Percentiles rank a stretch among this genome's conserved stretches.
Conservation (phyloP, 1,140 invertebrate species). For the Laodelphax striatellus region DNA sequence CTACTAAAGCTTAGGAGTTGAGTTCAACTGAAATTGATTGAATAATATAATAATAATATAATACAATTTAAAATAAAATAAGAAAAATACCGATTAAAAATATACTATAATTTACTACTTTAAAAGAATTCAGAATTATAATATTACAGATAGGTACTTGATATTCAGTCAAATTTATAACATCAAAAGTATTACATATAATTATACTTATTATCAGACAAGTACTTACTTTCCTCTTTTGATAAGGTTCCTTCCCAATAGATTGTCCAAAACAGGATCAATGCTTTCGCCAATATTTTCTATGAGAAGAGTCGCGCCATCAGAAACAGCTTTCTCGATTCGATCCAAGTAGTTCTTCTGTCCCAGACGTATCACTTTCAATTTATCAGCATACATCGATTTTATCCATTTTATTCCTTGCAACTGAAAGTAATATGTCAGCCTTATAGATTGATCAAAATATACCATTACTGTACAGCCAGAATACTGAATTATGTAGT, state of each 20-base stretch:
- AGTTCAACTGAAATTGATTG: too few species aligned
- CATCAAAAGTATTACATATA: too few species aligned
- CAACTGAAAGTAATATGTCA: conserved; percentile 22
- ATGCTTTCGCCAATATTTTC: conserved; percentile 84
- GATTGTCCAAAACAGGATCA: conserved; percentile 80
- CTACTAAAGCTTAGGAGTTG: too few species aligned
- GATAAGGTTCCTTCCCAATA: conserved; percentile 79
- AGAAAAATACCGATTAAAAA: too few species aligned
- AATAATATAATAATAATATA: too few species aligned
- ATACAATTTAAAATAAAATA: too few species aligned
- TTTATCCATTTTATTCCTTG: conserved; percentile 97
- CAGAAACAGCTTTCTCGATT: conserved; percentile 66
- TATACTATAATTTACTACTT: too few species aligned
- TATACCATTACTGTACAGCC: neutral
- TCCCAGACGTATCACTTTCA: conserved; percentile 65
- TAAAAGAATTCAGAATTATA: too few species aligned
- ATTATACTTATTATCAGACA: too few species aligned
- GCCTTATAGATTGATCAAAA: neutral
- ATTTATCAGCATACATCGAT: conserved; percentile 54
- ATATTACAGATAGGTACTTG: too few species aligned
- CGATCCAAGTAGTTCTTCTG: conserved; percentile 73
- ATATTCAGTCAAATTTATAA: too few species aligned
- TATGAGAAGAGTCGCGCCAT: conserved; percentile 61
- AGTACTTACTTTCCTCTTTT: conserved; percentile 59
- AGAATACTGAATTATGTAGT: neutral